Evolutionary conservation across 92 coral and sea anemone species (phyloP), one percentile per base, ranked within the genome.

Genomic region (Bergia puertoricense): DNA sequence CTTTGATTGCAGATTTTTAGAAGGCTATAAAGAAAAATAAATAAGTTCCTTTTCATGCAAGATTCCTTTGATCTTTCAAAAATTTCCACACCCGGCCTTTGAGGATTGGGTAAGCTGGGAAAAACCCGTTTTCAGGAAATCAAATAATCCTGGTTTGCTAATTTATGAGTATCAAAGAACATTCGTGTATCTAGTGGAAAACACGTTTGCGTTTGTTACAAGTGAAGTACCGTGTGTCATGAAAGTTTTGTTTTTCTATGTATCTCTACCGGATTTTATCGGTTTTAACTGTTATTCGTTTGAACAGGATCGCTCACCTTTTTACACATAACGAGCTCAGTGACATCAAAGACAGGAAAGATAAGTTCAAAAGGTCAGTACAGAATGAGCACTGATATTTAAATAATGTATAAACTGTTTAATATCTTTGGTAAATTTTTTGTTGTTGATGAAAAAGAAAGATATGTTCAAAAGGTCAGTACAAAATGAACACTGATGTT

Each of bases 381-480:
- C 5, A 3, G 22, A 16, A 16, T 62, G 16, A 0, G 16, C 68
- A 16, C 22, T 62, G 22, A 62, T 15, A 4, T 15, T 15, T 2
- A 62, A 15, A 18, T 62, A 62, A 59, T 59, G 14, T 6, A 9
- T 57, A 57, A 18, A 6, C 0, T 57, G 20, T 57, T 11, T 30
- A 30, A 30, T 30, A 30, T 30, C 30, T 30, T 30, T 30, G 30
- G 30, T 30, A 30, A 30, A 30, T 30, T 30, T 30, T 30, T 30
- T 30, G 30, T 30, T 30, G 30, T 30, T 30, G 30, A 30, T 30
- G 30, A 30, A 30, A 30, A 30, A 30, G 37, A 95, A 97, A 85
- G 98, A 97, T 85, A 97, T 94, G 79, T 97, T 97, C 77, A 97
- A 97, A 86, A 97, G 99, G 99, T 96, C 13, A 68, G 73, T 43